Conservation (phyloP, 2,797 vertebrate species). For the Tokudaia muenninki region DNA sequence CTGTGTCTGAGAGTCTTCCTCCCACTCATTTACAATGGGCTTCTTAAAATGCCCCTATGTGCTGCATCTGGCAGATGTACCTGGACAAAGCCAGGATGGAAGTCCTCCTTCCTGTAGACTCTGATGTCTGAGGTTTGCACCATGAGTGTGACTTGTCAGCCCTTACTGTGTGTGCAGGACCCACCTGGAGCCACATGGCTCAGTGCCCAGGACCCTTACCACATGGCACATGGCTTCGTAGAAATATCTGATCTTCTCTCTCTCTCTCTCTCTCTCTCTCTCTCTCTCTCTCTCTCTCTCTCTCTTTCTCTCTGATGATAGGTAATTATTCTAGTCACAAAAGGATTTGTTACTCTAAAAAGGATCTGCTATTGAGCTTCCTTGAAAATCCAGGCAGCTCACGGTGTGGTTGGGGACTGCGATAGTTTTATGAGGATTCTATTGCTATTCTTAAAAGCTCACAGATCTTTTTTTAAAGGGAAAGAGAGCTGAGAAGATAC, state of each 20-base stretch:
- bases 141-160: background rate
- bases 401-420: background rate
- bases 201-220: background rate
- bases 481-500: background rate
- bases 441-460: background rate
- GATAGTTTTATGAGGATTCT: background rate
- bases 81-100: fast-evolving
- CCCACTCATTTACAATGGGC: fast-evolving
- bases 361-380: background rate
- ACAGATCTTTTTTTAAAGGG: background rate
- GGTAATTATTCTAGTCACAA: background rate
- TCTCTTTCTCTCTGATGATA: background rate
- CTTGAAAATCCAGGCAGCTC: background rate
- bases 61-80: background rate
- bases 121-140: too few relatives aligned
- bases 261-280: background rate
- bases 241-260: background rate
- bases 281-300: background rate
- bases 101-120: background rate
- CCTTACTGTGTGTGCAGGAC: background rate
- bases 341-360: background rate
- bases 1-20: background rate
- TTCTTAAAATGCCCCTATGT: background rate
- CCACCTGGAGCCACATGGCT: background rate
- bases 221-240: background rate